These are phyloP conservation scores for Crocuta crocuta DNA, from an alignment of 2,113 vertebrate genomes.

Conservation along the genomic window DNA sequence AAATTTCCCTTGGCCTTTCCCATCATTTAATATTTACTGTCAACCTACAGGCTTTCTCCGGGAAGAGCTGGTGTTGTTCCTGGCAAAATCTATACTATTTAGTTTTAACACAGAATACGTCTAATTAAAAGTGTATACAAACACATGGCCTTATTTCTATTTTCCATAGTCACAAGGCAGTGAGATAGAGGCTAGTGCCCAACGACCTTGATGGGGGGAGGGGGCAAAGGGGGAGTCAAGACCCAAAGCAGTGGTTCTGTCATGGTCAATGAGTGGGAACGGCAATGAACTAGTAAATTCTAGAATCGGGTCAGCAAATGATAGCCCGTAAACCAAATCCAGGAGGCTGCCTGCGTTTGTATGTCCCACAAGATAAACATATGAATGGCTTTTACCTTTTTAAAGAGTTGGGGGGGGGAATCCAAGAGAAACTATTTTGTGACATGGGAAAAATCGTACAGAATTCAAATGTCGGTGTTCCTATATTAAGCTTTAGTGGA, in stretches of 20 bases:
- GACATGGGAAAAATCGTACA: not conserved
- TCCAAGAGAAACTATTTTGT: not conserved
- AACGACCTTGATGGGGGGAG: not conserved
- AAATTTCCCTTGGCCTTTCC: not conserved
- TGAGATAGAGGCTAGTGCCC: not conserved
- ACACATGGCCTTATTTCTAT: not conserved
- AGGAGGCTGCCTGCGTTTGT: not conserved
- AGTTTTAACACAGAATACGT: slow-evolving; percentile 37
- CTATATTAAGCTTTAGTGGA: slow-evolving; percentile 22
- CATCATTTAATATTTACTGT: not conserved
- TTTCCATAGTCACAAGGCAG: slow-evolving; percentile 11
- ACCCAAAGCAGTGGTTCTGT: not conserved
- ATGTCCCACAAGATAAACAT: not conserved
- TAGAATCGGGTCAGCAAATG: not conserved
- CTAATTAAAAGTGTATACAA: not conserved
- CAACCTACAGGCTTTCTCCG: not conserved
- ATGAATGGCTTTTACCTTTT: slow-evolving; percentile 12
- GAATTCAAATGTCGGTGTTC: slow-evolving; percentile 13
- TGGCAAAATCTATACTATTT: slow-evolving; percentile 21
- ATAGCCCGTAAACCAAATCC: not conserved
- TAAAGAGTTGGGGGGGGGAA: not conserved
- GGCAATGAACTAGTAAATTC: not conserved
- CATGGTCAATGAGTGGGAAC: not conserved
- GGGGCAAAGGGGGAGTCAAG: not conserved
- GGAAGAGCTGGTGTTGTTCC: not conserved